Conservation (phyloP, 2,888 invertebrate genomes). For the Dusona sp. region DNA sequence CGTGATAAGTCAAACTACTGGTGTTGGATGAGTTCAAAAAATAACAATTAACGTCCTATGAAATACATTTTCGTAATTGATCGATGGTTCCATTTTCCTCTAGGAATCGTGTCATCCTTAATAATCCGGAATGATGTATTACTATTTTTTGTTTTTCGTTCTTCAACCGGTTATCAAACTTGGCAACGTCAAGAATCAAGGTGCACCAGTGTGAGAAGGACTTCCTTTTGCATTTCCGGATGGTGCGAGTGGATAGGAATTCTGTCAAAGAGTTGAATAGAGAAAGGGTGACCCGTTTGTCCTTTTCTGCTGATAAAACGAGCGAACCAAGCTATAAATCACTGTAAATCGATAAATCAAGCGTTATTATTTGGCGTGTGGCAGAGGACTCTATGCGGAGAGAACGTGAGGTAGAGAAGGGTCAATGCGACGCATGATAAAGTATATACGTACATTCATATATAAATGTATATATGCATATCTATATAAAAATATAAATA, state of each 20-base stretch:
- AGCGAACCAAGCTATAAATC: conserved; percentile 71
- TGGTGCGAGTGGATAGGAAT: conserved; percentile 39
- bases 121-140: conserved; percentile 37
- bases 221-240: conserved; percentile 61
- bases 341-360: conserved; percentile 77
- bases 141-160: conserved; percentile 36
- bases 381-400: conserved; percentile 50
- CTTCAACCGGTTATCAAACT: conserved; percentile 52
- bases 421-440: conserved; percentile 45
- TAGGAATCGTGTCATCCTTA: conserved; percentile 63
- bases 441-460: conserved; percentile 25
- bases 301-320: conserved; percentile 51
- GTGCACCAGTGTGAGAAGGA: conserved; percentile 25
- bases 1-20: background rate
- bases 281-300: background rate
- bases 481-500: background rate
- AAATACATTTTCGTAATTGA: background rate
- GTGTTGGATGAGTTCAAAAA: background rate
- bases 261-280: conserved; percentile 22
- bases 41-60: background rate
- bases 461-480: background rate
- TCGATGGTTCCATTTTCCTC: conserved; percentile 2
- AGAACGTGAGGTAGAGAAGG: conserved; percentile 29
- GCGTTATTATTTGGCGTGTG: conserved; percentile 74
- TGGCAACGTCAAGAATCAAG: conserved; percentile 41